Evolutionary conservation across 2,888 invertebrate species (phyloP).

Genomic region (Amaurobius ferox): DNA sequence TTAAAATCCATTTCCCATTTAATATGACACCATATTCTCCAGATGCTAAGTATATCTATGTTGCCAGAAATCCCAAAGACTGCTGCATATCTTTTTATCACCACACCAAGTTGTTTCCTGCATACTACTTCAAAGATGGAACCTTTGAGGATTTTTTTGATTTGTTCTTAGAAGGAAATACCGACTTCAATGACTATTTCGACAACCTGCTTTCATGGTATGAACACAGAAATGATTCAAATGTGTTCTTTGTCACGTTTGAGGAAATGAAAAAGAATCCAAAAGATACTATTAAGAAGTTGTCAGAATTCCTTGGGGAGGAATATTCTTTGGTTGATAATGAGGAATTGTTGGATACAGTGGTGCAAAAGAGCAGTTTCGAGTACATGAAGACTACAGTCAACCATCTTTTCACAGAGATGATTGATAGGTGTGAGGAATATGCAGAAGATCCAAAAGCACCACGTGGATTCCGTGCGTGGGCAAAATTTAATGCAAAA

Average conservation of each 20-base stretch:
- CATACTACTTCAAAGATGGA: slow-evolving; percentile 60
- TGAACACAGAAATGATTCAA: slow-evolving; percentile 74
- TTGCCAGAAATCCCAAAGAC: slow-evolving; percentile 79
- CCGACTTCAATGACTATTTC: slow-evolving; percentile 74
- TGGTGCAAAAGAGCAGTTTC: slow-evolving; percentile 68
- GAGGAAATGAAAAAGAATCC: slow-evolving; percentile 77
- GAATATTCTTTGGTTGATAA: slow-evolving; percentile 45
- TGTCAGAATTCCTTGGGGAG: slow-evolving; percentile 73
- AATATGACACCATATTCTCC: slow-evolving; percentile 71
- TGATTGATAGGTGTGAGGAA: slow-evolving; percentile 43
- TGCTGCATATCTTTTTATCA: slow-evolving; percentile 78
- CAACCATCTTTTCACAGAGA: slow-evolving; percentile 51
- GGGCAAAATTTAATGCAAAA: slow-evolving; percentile 28
- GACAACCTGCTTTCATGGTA: slow-evolving; percentile 73
- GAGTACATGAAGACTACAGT: slow-evolving; percentile 68
- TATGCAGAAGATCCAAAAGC: slow-evolving; percentile 42
- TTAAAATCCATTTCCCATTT: slow-evolving; percentile 76
- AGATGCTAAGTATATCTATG: slow-evolving; percentile 76
- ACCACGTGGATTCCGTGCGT: slow-evolving; percentile 35
- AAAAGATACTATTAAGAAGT: slow-evolving; percentile 65
- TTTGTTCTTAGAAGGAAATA: slow-evolving; percentile 77
- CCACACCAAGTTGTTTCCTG: slow-evolving; percentile 74
- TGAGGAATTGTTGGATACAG: slow-evolving; percentile 41
- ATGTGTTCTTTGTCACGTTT: slow-evolving; percentile 77
- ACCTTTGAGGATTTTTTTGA: slow-evolving; percentile 77